These are phyloP conservation scores for Anguilla obscura DNA, from an alignment of 2,797 vertebrate genomes.

Conservation along the genomic window DNA sequence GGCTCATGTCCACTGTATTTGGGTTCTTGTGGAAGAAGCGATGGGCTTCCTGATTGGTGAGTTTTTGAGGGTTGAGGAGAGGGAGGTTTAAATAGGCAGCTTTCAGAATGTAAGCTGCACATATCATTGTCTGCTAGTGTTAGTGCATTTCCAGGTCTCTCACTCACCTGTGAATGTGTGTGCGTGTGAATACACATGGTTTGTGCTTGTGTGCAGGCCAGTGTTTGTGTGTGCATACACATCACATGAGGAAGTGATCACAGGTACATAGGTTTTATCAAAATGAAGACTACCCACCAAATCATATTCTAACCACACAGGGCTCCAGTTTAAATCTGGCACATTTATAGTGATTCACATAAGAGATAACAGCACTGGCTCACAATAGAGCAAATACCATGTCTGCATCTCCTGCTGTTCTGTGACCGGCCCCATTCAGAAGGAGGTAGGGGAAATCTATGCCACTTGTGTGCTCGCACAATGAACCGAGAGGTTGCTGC, in stretches of 20 bases:
- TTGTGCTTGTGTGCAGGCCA: not conserved
- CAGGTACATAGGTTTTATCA: not conserved
- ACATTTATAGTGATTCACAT: not conserved
- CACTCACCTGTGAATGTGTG: not conserved
- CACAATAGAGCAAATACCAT: not conserved
- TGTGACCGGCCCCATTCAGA: not conserved
- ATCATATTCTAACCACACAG: not conserved
- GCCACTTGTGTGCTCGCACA: not conserved
- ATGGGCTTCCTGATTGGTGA: not conserved
- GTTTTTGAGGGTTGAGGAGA: not conserved
- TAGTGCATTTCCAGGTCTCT: not conserved
- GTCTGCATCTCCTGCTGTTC: not conserved
- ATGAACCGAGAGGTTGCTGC: not conserved
- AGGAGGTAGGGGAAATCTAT: not conserved
- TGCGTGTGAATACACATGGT: not conserved
- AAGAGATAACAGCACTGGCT: not conserved
- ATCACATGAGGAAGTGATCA: not conserved
- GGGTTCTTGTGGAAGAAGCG: not conserved
- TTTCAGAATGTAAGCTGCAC: not conserved
- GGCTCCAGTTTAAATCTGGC: not conserved
- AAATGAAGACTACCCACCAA: not conserved
- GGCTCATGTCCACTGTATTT: not conserved
- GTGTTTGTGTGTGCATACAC: not conserved
- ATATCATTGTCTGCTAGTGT: not conserved
- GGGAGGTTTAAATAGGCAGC: not conserved